These are phyloP conservation scores for Parnassius orleans DNA, from an alignment of 2,888 invertebrate species.

Conservation along the genomic window DNA sequence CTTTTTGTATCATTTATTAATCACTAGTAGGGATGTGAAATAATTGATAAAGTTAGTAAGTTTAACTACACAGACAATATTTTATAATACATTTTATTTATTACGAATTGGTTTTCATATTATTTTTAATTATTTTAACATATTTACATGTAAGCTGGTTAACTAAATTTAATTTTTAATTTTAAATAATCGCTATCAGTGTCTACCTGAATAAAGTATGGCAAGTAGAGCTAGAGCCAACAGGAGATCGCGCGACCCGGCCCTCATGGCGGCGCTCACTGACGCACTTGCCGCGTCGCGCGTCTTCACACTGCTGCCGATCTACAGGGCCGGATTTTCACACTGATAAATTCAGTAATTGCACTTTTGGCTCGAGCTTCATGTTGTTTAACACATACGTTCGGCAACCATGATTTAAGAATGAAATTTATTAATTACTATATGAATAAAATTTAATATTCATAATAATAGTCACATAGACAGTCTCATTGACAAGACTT, in stretches of 20 bases:
- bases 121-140: too few species aligned
- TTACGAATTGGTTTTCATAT: neutral
- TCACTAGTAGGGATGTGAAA: too few species aligned
- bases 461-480: too few species aligned
- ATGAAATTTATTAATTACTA: too few species aligned
- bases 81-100: neutral
- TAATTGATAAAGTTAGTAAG: too few species aligned
- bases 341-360: neutral
- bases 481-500: too few species aligned
- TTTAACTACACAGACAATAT: too few species aligned
- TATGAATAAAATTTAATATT: too few species aligned
- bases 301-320: constrained; percentile 33
- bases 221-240: constrained; percentile 62
- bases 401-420: too few species aligned
- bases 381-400: too few species aligned
- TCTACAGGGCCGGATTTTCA: constrained; percentile 11
- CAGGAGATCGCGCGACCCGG: constrained; percentile 66
- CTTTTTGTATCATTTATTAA: too few species aligned
- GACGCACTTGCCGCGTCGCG: constrained; percentile 53
- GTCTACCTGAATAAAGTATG: constrained; percentile 70
- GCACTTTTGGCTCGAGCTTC: neutral
- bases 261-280: constrained; percentile 74
- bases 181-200: neutral
- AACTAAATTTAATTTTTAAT: neutral
- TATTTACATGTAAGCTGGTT: too few species aligned